Evolutionary conservation across 2,888 invertebrate genomes (phyloP).

Genomic region (Plagiodera versicolora): DNA sequence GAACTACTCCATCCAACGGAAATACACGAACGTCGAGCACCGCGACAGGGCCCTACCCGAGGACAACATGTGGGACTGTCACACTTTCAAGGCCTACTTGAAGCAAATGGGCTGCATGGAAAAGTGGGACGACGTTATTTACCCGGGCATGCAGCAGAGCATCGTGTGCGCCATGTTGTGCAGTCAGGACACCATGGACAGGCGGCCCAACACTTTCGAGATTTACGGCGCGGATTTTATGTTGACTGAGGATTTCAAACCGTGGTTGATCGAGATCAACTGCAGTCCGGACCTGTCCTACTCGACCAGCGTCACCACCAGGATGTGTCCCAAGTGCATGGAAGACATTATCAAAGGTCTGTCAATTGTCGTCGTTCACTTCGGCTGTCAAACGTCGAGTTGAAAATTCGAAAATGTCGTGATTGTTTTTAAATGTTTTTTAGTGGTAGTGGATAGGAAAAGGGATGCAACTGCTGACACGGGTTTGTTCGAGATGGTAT

Average conservation of each 20-base stretch:
- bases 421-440: slow-evolving; percentile 47
- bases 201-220: slow-evolving; percentile 83
- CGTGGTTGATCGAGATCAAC: slow-evolving; percentile 95
- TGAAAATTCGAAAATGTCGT: too few species aligned
- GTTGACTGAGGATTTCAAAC: slow-evolving; percentile 82
- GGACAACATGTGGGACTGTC: slow-evolving; percentile 95
- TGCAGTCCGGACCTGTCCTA: slow-evolving; percentile 90
- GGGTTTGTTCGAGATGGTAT: slow-evolving; percentile 78
- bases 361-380: too few species aligned
- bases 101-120: slow-evolving; percentile 74
- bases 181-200: slow-evolving; percentile 83
- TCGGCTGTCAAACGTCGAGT: too few species aligned
- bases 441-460: slow-evolving; percentile 78
- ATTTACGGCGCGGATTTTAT: slow-evolving; percentile 95
- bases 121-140: slow-evolving; percentile 82
- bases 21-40: slow-evolving; percentile 71
- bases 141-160: slow-evolving; percentile 67
- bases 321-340: slow-evolving; percentile 83
- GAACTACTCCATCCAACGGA: slow-evolving; percentile 91
- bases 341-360: slow-evolving; percentile 88
- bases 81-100: slow-evolving; percentile 69
- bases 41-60: slow-evolving; percentile 77
- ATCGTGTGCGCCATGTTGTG: slow-evolving; percentile 80
- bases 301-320: slow-evolving; percentile 86
- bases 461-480: slow-evolving; percentile 74